Conservation (phyloP, 92 coral and sea anemone genomes). For the Anthopleura xanthogrammica region DNA sequence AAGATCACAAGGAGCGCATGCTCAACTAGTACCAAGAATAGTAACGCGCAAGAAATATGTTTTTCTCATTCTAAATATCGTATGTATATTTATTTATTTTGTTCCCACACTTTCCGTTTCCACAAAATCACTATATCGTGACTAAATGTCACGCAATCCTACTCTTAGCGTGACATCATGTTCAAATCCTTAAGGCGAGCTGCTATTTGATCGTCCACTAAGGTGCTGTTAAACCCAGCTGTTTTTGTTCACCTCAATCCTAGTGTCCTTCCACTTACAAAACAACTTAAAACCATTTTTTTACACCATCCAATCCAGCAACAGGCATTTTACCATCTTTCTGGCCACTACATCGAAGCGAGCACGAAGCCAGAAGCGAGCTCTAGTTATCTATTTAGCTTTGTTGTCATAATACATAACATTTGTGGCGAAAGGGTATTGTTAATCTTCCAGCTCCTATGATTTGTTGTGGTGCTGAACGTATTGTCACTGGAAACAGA, state of each 20-base stretch:
- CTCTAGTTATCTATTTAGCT: conserved; percentile 1
- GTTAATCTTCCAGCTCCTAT: neutral
- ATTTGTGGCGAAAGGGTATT: conserved; percentile 20
- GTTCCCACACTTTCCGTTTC: neutral
- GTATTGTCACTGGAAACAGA: conserved; percentile 14
- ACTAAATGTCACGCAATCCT: neutral
- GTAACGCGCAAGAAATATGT: too few relatives aligned
- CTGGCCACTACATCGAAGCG: neutral
- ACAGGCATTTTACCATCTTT: neutral
- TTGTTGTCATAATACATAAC: conserved; percentile 26
- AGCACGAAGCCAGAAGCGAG: conserved; percentile 11
- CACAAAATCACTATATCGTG: neutral
- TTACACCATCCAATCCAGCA: neutral
- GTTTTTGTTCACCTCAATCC: conserved; percentile 10
- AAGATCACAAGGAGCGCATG: too few relatives aligned
- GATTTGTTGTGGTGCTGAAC: conserved; percentile 8
- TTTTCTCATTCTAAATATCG: too few relatives aligned
- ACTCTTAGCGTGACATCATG: neutral
- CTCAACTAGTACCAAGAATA: too few relatives aligned
- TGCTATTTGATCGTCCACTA: neutral
- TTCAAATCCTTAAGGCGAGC: neutral
- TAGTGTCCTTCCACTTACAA: neutral
- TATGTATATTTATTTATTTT: neutral
- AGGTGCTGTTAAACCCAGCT: conserved; percentile 20
- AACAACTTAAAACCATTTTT: conserved; percentile 11